Base-by-base conservation (phyloP, 2,113 vertebrate genomes). In the Lepus europaeus region DNA sequence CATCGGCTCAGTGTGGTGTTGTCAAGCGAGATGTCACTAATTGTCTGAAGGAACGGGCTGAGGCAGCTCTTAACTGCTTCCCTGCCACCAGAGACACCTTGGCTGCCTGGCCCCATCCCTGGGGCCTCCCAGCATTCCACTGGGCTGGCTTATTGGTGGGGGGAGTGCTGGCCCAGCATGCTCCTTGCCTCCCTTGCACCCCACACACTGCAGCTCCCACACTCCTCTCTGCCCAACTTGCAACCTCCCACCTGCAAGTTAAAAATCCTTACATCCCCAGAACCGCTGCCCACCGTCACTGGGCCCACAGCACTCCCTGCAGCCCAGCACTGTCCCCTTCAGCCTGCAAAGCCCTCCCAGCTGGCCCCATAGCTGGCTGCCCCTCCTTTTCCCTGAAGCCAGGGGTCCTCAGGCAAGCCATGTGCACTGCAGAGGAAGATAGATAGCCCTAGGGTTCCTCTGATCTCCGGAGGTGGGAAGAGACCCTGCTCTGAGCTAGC, bases 1-100 rank as follows among this genome's bases (percentile, higher is more conserved):
- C 90, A 98, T 97, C 95, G 1, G 98, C 98, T 98, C 98, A 97
- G 98, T 98, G 98, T 98, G 98, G 97, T 93, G 97, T 98, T 98
- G 98, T 98, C 98, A 98, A 97, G 98, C 97, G 98, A 98, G 98
- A 98, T 98, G 98, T 98, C 98, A 98, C 98, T 98, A 98, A 98
- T 98, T 98, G 98, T 98, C 98, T 98, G 98, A 98, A 98, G 98
- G 98, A 98, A 98, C 98, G 94, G 98, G 97, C 97, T 98, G 98
- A 98, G 98, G 97, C 98, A 98, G 96, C 96, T 96, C 86, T 98
- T 98, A 98, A 98, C 98, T 98, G 98, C 98, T 98, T 98, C 97
- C 77, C 95, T 97, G 97, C 98, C 94, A 87, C 97, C 22, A 2
- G 97, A 97, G 97, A 97, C 95, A 97, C 97, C 97, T 97, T 95